Conservation (phyloP, 2,797 vertebrate species). For the Petrocephalus sullivani region DNA sequence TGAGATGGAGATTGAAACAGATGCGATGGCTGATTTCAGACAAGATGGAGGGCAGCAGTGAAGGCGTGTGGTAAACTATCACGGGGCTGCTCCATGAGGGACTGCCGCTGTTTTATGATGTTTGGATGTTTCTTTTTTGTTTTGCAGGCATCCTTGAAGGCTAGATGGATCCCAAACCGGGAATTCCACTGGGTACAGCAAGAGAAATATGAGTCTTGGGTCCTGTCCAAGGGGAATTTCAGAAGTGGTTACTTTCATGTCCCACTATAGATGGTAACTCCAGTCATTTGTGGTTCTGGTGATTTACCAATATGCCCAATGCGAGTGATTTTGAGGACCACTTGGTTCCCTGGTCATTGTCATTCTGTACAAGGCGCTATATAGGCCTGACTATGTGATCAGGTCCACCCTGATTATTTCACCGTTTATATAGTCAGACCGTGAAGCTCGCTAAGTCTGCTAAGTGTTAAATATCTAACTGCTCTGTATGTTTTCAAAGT, state of each 20-base stretch:
- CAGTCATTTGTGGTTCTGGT: background rate
- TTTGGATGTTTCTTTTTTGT: background rate
- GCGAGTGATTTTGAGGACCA: background rate
- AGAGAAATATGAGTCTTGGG: background rate
- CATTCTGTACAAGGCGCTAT: background rate
- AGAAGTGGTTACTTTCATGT: background rate
- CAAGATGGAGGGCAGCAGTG: conserved; percentile 16
- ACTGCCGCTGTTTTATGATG: background rate
- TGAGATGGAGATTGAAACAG: conserved; percentile 14
- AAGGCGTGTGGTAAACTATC: conserved; percentile 15
- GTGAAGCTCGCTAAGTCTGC: background rate
- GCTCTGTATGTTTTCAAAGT: background rate
- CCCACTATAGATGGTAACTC: background rate
- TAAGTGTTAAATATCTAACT: background rate
- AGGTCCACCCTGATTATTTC: background rate
- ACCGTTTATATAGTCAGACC: background rate
- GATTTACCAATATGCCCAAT: background rate
- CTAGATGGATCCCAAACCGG: background rate
- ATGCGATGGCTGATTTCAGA: conserved; percentile 22
- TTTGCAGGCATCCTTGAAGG: background rate
- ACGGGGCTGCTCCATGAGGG: background rate
- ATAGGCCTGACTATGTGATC: background rate
- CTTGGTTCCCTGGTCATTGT: background rate
- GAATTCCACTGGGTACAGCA: background rate
- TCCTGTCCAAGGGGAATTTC: background rate